Conservation (phyloP, 2,888 invertebrate species). For the Acanthococcus lagerstroemiae region DNA sequence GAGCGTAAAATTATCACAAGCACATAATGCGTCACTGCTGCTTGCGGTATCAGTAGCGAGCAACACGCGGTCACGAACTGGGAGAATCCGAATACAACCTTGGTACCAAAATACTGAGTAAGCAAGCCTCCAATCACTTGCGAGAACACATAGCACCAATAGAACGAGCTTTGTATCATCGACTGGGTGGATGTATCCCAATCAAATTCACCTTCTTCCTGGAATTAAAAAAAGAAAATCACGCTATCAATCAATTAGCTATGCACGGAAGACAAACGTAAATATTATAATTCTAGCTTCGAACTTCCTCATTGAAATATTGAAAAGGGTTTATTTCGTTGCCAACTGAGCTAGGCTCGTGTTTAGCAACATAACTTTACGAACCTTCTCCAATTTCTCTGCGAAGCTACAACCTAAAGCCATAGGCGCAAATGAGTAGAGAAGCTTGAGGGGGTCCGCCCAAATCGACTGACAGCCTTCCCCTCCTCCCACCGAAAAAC, state of each 20-base stretch:
- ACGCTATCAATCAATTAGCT: not conserved
- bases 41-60: slow-evolving; percentile 55
- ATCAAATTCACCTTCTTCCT: slow-evolving; percentile 50
- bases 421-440: too few species aligned
- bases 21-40: slow-evolving; percentile 52
- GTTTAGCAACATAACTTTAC: too few species aligned
- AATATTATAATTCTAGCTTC: too few species aligned
- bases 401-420: too few species aligned
- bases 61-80: slow-evolving; percentile 58
- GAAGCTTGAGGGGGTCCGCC: too few species aligned
- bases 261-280: not conserved
- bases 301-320: too few species aligned
- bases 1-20: slow-evolving; percentile 53
- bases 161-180: slow-evolving; percentile 56
- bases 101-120: slow-evolving; percentile 60
- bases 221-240: slow-evolving; percentile 30
- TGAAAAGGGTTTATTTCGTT: too few species aligned
- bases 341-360: too few species aligned
- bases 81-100: slow-evolving; percentile 58
- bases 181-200: slow-evolving; percentile 57
- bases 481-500: too few species aligned
- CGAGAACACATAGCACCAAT: slow-evolving; percentile 62
- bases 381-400: too few species aligned
- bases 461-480: too few species aligned
- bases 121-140: slow-evolving; percentile 59